phyloP scores from a whole-genome alignment of 2,797 vertebrate genomes.

The Myotis findleyi region DNA sequence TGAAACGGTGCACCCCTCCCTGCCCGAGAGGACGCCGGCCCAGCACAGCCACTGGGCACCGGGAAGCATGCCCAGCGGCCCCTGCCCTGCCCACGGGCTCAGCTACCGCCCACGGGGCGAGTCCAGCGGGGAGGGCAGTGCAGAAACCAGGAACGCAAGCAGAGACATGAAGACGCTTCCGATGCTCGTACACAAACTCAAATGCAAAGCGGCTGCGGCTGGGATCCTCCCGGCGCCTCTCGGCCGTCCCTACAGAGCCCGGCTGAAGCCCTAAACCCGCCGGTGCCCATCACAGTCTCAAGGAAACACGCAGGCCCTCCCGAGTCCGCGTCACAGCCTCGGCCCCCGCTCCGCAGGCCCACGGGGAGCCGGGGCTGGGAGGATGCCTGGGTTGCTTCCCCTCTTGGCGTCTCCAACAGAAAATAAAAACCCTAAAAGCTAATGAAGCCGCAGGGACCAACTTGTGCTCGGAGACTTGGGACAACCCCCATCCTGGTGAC shows the following conservation, averaged over 20 bases:
- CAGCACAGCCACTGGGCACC: too few species aligned
- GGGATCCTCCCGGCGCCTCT: rapidly evolving
- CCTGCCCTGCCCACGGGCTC: rapidly evolving
- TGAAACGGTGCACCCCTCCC: background rate
- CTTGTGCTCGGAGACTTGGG: background rate
- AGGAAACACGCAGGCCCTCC: background rate
- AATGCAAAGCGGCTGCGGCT: rapidly evolving
- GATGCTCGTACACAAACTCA: rapidly evolving
- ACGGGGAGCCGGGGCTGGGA: background rate
- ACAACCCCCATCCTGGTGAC: background rate
- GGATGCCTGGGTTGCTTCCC: background rate
- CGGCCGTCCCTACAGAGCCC: rapidly evolving
- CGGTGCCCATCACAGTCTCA: background rate
- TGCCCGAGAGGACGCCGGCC: background rate
- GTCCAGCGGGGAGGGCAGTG: rapidly evolving
- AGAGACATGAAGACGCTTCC: rapidly evolving
- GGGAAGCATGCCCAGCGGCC: background rate
- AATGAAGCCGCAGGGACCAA: rapidly evolving
- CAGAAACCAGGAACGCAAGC: background rate
- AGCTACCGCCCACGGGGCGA: rapidly evolving
- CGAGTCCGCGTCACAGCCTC: background rate
- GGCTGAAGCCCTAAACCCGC: rapidly evolving
- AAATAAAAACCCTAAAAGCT: background rate
- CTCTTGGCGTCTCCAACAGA: background rate
- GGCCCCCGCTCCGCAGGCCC: rapidly evolving